Conservation (phyloP, 2,797 vertebrate genomes). For the Numenius phaeopus region DNA sequence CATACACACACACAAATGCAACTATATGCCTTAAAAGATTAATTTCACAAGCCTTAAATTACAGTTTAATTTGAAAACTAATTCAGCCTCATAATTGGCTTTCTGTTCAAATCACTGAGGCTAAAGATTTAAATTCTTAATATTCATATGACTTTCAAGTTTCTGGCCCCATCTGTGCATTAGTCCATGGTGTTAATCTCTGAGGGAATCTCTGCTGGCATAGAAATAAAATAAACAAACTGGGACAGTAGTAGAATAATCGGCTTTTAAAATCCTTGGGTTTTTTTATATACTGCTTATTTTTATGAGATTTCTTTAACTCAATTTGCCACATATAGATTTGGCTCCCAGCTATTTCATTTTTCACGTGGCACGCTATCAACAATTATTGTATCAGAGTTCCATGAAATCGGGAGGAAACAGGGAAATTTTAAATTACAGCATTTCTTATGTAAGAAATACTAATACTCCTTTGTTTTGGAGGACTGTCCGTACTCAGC, state of each 20-base stretch:
- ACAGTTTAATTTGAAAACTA: slow-evolving; percentile 98
- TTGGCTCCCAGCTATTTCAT: slow-evolving; percentile 73
- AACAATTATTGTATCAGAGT: slow-evolving; percentile 18
- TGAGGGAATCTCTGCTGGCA: slow-evolving; percentile 74
- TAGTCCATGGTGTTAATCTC: slow-evolving; percentile 76
- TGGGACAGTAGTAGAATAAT: slow-evolving; percentile 70
- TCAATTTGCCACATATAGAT: slow-evolving; percentile 67
- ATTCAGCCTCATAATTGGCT: slow-evolving; percentile 98
- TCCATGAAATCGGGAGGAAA: slow-evolving; percentile 31
- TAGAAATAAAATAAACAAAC: slow-evolving; percentile 80
- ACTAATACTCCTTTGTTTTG: background rate
- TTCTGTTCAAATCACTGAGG: slow-evolving; percentile 94
- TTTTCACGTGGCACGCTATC: slow-evolving; percentile 65
- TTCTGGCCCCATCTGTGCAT: slow-evolving; percentile 81
- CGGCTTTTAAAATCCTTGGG: slow-evolving; percentile 41
- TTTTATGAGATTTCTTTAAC: slow-evolving; percentile 70
- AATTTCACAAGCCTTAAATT: slow-evolving; percentile 92
- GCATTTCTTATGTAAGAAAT: slow-evolving; percentile 32
- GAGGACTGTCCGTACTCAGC: background rate
- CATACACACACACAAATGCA: slow-evolving; percentile 60
- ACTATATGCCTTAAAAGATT: slow-evolving; percentile 91
- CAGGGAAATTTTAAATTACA: slow-evolving; percentile 27
- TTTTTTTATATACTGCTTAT: slow-evolving; percentile 52
- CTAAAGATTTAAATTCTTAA: slow-evolving; percentile 95
- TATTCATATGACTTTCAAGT: slow-evolving; percentile 90